Percentiles rank a stretch among this genome's conserved stretches.
These are phyloP conservation scores for Mesembrinibis cayennensis DNA, from an alignment of 2,113 vertebrate species.

Conservation along the genomic window DNA sequence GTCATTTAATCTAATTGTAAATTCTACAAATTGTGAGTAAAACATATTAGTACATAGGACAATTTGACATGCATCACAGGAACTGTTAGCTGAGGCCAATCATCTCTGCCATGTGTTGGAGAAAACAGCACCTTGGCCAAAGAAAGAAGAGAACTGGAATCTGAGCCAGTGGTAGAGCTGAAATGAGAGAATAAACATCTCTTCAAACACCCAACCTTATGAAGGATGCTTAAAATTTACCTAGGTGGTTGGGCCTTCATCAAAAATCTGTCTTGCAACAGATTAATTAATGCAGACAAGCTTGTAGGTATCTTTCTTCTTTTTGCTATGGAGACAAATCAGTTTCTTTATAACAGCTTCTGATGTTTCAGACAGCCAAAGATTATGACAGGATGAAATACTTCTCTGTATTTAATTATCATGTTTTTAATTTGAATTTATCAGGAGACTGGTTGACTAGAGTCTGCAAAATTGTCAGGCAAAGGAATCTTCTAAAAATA, in stretches of 20 bases:
- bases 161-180: not conserved
- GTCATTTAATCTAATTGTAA: not conserved
- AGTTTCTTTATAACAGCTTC: not conserved
- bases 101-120: not conserved
- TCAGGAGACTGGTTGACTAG: slow-evolving; percentile 37
- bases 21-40: not conserved
- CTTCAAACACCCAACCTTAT: not conserved
- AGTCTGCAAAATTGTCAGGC: slow-evolving; percentile 54
- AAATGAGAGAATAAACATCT: not conserved
- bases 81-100: not conserved
- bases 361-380: slow-evolving; percentile 1
- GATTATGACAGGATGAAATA: not conserved
- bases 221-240: not conserved
- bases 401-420: slow-evolving; percentile 54
- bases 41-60: not conserved
- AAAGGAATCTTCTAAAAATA: slow-evolving; percentile 69
- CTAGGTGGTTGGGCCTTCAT: not conserved
- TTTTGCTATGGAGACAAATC: not conserved
- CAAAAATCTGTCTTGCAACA: not conserved
- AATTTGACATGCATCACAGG: not conserved
- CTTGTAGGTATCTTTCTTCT: not conserved
- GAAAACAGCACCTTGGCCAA: not conserved
- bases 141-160: not conserved
- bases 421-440: slow-evolving; percentile 64
- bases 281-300: not conserved